Base-by-base conservation (phyloP, 2,888 invertebrate genomes). In the Leptopterna dolabrata region DNA sequence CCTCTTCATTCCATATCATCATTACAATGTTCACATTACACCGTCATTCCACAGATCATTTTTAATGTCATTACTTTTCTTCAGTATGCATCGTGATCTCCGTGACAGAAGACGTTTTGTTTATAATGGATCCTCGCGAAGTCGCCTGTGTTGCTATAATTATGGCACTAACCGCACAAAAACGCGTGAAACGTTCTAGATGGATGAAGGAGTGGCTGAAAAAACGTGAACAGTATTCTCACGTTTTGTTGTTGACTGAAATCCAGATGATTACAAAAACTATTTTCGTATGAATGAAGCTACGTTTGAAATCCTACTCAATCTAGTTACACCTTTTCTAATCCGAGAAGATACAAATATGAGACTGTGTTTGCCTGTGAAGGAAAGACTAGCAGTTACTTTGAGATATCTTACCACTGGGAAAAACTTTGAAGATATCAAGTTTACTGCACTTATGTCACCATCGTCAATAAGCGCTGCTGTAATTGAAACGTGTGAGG, bases 401-500 rank as follows among this genome's bases (percentile, higher is more conserved):
- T 85, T 85, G n/a, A 73, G 85, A 85, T 85, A 76, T 27, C 76
- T 76, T 43, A 90, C 76, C 29, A 88, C 84, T 82, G 78, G 88
- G 36, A 76, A 83, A 19, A 47, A 78, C 19, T 87, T 84, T 80
- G 88, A 88, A 73, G 88, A 88, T 70, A 47, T 88, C 51, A 88
- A 88, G 80, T 88, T 80, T 85, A 76, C 87, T 29, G 80, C 84
- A 78, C 70, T 88, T 51, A 87, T 88, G 45, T 36, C 83, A 24
- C 87, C 83, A 82, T 76, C 84, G 63, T 63, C 70, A 76, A 87
- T 83, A 87, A 80, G 84, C 73, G n/a, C 41, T 43, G 84, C 87
- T 47, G 85, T 88, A 24, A 87, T 88, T 41, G 88, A 88, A 80
- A 83, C 89, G 85, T 85, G 89, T 73, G 29, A 88, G 89, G 88